These are phyloP conservation scores for Plutella xylostella DNA, from an alignment of 2,888 invertebrate species.

Conservation along the genomic window DNA sequence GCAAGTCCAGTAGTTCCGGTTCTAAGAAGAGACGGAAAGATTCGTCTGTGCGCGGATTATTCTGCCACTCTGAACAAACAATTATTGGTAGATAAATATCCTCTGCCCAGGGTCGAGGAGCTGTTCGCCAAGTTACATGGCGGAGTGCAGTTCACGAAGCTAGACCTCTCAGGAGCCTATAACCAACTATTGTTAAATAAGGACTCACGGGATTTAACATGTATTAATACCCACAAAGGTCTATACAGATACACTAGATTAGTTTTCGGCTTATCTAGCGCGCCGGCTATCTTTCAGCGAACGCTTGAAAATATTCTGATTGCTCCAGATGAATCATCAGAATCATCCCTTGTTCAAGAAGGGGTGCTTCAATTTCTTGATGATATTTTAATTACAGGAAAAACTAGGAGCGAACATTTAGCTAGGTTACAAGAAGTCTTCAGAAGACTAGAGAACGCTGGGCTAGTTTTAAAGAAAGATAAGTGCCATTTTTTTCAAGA, in stretches of 20 bases:
- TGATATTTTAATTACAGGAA: not conserved
- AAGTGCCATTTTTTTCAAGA: slow-evolving; percentile 5
- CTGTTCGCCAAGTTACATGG: not conserved
- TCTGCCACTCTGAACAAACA: not conserved
- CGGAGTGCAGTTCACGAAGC: not conserved
- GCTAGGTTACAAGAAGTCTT: slow-evolving; percentile 11
- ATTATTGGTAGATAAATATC: not conserved
- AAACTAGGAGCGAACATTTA: not conserved
- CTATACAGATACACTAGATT: not conserved
- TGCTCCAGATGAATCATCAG: not conserved
- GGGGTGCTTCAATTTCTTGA: not conserved
- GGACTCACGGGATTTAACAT: not conserved
- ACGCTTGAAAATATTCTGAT: not conserved
- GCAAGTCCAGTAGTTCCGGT: not conserved
- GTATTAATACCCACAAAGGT: not conserved
- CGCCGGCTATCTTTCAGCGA: not conserved
- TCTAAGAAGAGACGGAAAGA: not conserved
- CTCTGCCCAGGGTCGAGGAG: not conserved
- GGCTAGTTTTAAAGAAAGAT: not conserved
- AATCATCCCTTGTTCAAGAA: no score
- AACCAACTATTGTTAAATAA: not conserved
- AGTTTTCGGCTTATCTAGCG: not conserved
- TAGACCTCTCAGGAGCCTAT: not conserved
- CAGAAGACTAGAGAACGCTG: slow-evolving; percentile 11
- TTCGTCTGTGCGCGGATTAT: not conserved